phyloP scores from a whole-genome alignment of 2,888 invertebrate species.

The Apantesis nais region DNA sequence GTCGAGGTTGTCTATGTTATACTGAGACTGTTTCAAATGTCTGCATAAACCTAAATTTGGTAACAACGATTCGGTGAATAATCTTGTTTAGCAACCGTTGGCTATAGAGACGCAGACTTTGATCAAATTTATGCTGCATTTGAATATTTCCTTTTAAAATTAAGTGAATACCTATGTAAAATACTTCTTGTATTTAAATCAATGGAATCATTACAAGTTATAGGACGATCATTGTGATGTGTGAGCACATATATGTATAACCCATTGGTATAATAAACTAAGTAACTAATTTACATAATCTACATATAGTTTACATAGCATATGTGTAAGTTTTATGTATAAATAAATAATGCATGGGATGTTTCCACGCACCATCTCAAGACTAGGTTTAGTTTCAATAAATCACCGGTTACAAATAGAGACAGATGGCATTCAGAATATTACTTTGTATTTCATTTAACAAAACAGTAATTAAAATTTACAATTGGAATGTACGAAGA shows the following conservation, averaged over 20 bases:
- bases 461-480: background rate
- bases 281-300: conserved; percentile 12
- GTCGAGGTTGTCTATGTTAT: conserved; percentile 47
- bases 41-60: conserved; percentile 35
- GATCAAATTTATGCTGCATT: conserved; percentile 22
- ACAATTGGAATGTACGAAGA: background rate
- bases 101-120: conserved; percentile 29
- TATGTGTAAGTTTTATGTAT: background rate
- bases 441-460: background rate
- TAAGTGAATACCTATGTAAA: conserved; percentile 9
- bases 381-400: background rate
- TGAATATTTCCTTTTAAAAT: conserved; percentile 12
- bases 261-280: conserved; percentile 16
- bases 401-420: background rate
- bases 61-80: conserved; percentile 30
- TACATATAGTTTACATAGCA: background rate
- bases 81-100: conserved; percentile 28
- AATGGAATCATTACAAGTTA: conserved; percentile 29
- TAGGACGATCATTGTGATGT: conserved; percentile 23
- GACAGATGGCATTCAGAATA: background rate
- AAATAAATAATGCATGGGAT: background rate
- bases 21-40: conserved; percentile 35
- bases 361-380: background rate
- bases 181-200: conserved; percentile 23
- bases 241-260: conserved; percentile 25